Base-by-base conservation (phyloP, 2,888 invertebrate species). In the Stegophylla sp. region DNA sequence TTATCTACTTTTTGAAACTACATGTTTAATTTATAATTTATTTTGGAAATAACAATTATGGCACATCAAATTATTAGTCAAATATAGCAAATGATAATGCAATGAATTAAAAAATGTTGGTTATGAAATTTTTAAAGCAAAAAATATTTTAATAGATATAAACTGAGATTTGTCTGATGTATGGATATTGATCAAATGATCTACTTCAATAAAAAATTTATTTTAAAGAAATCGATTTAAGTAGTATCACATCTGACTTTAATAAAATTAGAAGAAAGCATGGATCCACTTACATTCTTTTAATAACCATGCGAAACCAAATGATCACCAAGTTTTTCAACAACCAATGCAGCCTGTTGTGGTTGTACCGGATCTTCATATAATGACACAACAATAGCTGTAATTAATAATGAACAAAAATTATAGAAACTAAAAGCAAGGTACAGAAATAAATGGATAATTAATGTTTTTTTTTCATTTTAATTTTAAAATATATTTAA, bases 251-350 rank as follows among this genome's bases (percentile, higher is more conserved):
- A 79, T 51, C 71, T 51, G 61, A 51, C 5, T 43, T 69, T 67
- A 61, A 69, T 69, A 59, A 59, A 59, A 9, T 59, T 69, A 71
- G 61, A 63, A 61, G 20, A 71, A 77, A 69, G 48, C 51, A 71
- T 59, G 69, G 13, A 12, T 71, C 17, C 17, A 48, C 79, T 69
- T 59, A 79, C 79, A 79, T 79, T 61, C 3, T 51, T 79, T 83
- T 95, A 96, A 93, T 94, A 95, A 92, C 95, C 95, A 92, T 95
- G 95, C 90, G 92, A 92, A 91, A 95, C 92, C 91, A 96, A 93
- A 92, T 96, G 96, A 89, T 96, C 96, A 90, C 96, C 95, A 91
- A 96, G 91, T 91, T 95, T 95, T 92, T 96, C 96, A 89, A 95
- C 95, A 89, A 96, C 94, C 86, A 95, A 95, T 88, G 96, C 96